Conservation (phyloP, 2,888 invertebrate species). For the Plagodis pulveraria region DNA sequence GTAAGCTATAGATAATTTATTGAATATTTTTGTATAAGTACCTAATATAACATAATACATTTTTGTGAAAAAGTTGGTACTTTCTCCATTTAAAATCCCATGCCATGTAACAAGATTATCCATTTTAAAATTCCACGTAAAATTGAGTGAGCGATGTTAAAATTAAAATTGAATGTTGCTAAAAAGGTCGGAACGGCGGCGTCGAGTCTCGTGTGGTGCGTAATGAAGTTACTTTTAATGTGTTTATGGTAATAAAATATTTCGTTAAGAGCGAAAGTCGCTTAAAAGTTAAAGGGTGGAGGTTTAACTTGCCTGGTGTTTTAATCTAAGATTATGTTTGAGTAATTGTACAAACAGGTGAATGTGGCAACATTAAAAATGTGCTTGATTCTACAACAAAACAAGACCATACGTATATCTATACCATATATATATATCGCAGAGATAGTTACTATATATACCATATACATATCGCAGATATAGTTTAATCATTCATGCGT, state of each 20-base stretch:
- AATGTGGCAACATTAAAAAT: no score
- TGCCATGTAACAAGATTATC: conserved; percentile 29
- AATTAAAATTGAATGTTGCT: conserved; percentile 55
- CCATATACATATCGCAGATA: no score
- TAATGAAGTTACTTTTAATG: conserved; percentile 62
- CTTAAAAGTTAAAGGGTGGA: conserved; percentile 46
- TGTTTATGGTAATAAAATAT: conserved; percentile 67
- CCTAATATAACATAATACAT: no score
- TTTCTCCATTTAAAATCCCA: conserved; percentile 1
- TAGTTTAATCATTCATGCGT: no score
- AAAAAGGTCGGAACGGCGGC: conserved; percentile 48
- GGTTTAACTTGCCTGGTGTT: conserved; percentile 48
- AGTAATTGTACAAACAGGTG: conserved; percentile 15
- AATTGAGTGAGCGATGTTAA: conserved; percentile 39
- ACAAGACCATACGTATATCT: no score
- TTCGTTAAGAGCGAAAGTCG: conserved; percentile 51
- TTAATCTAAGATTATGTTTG: conserved; percentile 45
- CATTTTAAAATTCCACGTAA: conserved; percentile 33
- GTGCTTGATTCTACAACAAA: no score
- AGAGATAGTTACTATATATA: no score
- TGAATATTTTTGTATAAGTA: no score
- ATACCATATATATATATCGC: no score
- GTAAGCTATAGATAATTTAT: no score
- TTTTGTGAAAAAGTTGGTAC: neutral
- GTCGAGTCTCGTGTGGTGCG: conserved; percentile 42